These are phyloP conservation scores for Phyllotreta striolata DNA, from an alignment of 2,888 invertebrate species.

Conservation along the genomic window DNA sequence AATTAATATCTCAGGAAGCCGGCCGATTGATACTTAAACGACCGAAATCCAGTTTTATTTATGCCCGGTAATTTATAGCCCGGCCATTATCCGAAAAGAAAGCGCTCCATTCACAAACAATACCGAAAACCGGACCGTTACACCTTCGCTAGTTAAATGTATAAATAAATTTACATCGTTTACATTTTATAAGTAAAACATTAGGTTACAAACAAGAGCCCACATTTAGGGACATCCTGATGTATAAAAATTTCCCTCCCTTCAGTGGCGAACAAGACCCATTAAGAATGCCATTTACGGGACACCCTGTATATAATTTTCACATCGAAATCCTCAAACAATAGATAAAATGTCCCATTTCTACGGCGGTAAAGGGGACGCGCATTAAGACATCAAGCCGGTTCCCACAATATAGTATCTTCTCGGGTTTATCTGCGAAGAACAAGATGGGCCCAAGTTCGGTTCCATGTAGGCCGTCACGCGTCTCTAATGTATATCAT, in stretches of 20 bases:
- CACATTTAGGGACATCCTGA: no score
- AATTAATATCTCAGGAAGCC: constrained; percentile 33
- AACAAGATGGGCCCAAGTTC: constrained; percentile 49
- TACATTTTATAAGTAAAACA: no score
- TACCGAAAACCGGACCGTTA: no score
- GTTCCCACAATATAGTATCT: constrained; percentile 50
- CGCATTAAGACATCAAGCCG: constrained; percentile 49
- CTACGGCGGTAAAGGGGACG: constrained; percentile 30
- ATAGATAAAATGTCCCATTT: neutral
- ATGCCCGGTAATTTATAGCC: constrained; percentile 29
- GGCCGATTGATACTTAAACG: constrained; percentile 27
- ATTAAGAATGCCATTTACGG: no score
- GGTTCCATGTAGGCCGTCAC: constrained; percentile 51
- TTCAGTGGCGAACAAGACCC: no score
- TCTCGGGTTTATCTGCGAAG: constrained; percentile 45
- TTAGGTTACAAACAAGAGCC: no score
- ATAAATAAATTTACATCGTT: no score
- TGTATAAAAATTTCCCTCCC: no score
- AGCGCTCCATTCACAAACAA: constrained; percentile 26
- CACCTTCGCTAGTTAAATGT: no score
- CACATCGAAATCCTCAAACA: no score
- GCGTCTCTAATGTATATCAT: constrained; percentile 48
- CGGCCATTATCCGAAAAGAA: constrained; percentile 18
- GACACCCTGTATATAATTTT: neutral
- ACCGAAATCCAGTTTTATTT: constrained; percentile 30